Percentiles rank a stretch among this genome's conserved stretches.
phyloP scores from a whole-genome alignment of 2,113 vertebrate species.

The Neoarius graeffei region DNA sequence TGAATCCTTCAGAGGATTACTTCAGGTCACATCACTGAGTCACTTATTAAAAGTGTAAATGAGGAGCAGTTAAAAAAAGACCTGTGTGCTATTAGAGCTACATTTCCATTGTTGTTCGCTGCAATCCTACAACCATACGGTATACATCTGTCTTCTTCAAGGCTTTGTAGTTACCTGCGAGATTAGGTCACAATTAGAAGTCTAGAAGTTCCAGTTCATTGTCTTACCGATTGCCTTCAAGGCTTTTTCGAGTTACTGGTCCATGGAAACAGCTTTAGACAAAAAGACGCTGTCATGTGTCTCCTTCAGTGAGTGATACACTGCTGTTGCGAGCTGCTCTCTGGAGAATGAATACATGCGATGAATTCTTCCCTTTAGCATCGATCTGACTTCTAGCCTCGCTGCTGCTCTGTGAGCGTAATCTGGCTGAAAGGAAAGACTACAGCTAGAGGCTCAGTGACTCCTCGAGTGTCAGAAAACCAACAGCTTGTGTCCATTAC shows the following conservation, averaged over 20 bases:
- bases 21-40: background rate
- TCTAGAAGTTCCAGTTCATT: constrained; percentile 24
- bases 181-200: constrained; percentile 4
- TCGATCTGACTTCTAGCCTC: constrained; percentile 7
- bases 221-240: constrained; percentile 22
- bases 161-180: background rate
- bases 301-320: constrained; percentile 20
- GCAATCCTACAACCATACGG: background rate
- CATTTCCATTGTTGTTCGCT: background rate
- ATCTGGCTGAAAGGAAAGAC: background rate
- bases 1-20: background rate
- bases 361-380: constrained; percentile 39
- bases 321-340: background rate
- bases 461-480: background rate
- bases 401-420: constrained; percentile 9
- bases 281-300: constrained; percentile 16
- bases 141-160: background rate
- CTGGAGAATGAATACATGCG: constrained; percentile 37
- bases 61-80: background rate
- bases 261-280: constrained; percentile 48
- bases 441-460: constrained; percentile 2
- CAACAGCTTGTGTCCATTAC: constrained; percentile 15
- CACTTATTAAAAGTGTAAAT: background rate
- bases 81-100: background rate
- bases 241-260: constrained; percentile 40